Percentiles rank a stretch among this genome's conserved stretches.
Conservation (phyloP, 92 coral and sea anemone species). For the Epizoanthus illoricatus region DNA sequence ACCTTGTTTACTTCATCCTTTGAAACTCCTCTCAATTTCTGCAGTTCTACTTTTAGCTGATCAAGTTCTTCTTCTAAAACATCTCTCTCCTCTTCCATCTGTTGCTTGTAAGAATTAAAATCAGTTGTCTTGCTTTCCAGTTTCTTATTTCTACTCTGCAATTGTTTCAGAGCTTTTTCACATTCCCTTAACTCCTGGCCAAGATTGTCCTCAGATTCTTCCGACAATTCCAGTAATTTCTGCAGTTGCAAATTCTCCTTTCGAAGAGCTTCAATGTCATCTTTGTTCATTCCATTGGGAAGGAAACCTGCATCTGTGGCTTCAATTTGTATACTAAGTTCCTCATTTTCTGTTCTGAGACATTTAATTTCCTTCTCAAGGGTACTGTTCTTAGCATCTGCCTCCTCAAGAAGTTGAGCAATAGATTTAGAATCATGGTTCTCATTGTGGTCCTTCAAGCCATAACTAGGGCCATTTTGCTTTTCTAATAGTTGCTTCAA, state of each 20-base stretch:
- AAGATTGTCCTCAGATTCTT: conserved; percentile 78
- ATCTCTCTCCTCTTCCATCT: conserved; percentile 63
- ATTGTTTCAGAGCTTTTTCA: conserved; percentile 56
- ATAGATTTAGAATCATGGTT: conserved; percentile 28
- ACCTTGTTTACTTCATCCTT: conserved; percentile 38
- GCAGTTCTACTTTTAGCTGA: conserved; percentile 39
- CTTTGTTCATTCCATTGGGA: conserved; percentile 39
- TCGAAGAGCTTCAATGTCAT: conserved; percentile 54
- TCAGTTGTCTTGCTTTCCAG: conserved; percentile 43
- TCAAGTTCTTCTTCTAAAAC: conserved; percentile 68
- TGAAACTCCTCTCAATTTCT: not conserved
- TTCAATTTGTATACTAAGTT: conserved; percentile 51
- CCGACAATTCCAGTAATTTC: conserved; percentile 80
- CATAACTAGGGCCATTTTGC: conserved; percentile 33
- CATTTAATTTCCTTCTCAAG: conserved; percentile 66
- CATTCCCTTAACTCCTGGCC: conserved; percentile 64
- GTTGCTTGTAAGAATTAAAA: conserved; percentile 54
- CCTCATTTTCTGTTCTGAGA: conserved; percentile 66
- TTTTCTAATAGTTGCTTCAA: conserved; percentile 52
- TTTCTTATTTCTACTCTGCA: conserved; percentile 53
- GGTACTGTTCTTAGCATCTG: conserved; percentile 41
- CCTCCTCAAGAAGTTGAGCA: conserved; percentile 40
- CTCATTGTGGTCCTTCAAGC: conserved; percentile 45
- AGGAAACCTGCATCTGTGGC: conserved; percentile 34
- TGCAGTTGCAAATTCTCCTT: conserved; percentile 67